phyloP scores from a whole-genome alignment of 2,797 vertebrate genomes.

The Crocodylus rhombifer region DNA sequence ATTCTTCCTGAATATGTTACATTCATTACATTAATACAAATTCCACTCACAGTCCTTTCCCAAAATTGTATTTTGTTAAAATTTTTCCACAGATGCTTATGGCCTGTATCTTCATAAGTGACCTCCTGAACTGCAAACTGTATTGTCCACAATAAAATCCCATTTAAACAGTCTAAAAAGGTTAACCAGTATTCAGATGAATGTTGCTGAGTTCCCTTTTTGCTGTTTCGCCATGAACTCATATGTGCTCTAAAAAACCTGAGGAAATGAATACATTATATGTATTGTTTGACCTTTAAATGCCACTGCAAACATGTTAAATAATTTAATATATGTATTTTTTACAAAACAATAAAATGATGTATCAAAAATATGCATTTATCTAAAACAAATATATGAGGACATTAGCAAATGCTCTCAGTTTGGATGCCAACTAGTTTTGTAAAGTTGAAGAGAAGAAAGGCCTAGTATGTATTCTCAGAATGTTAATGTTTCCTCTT shows the following conservation, averaged over 20 bases:
- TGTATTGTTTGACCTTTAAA: background rate
- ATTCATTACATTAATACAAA: background rate
- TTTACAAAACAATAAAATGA: accelerated
- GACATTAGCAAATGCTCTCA: background rate
- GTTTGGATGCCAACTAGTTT: background rate
- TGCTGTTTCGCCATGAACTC: slow-evolving; percentile 9
- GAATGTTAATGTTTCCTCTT: background rate
- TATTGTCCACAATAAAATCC: background rate
- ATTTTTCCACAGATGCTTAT: background rate
- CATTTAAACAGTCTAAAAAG: background rate
- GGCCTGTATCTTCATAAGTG: background rate
- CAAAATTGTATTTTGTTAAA: background rate
- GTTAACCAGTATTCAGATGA: background rate
- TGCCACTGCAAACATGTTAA: accelerated
- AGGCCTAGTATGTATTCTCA: background rate
- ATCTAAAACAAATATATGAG: accelerated
- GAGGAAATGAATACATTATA: background rate
- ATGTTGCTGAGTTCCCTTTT: slow-evolving; percentile 17
- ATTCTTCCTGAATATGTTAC: background rate
- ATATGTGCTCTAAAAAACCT: slow-evolving; percentile 62
- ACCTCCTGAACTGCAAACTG: background rate
- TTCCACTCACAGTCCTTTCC: background rate
- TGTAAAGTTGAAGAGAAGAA: background rate
- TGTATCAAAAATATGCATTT: accelerated
- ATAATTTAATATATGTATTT: accelerated